These are phyloP conservation scores for Ophioderma brevispina DNA, from an alignment of 35 echinoderm and acorn worm genomes.

Conservation along the genomic window DNA sequence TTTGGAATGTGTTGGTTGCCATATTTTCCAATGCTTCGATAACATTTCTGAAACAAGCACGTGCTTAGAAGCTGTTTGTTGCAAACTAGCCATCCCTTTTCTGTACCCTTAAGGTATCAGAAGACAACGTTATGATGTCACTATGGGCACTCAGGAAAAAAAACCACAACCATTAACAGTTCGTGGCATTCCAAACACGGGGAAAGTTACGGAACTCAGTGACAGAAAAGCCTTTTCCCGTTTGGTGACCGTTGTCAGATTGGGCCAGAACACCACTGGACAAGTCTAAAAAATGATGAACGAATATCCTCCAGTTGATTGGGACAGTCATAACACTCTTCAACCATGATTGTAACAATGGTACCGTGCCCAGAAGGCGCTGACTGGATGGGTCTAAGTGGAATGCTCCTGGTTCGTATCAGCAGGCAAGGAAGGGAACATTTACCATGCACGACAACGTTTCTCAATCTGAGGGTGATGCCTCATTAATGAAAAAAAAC, in stretches of 20 bases:
- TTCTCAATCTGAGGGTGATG: neutral
- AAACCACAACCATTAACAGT: neutral
- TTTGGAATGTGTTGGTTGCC: neutral
- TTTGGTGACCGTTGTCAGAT: conserved; percentile 18
- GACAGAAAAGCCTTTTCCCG: conserved; percentile 11
- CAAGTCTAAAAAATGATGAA: conserved; percentile 26
- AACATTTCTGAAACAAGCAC: neutral
- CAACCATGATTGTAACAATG: conserved; percentile 31
- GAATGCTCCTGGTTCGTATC: conserved; percentile 17
- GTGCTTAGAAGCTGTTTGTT: neutral
- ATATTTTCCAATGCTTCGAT: neutral
- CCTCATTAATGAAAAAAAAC: neutral
- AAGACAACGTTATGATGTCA: neutral
- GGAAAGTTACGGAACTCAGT: neutral
- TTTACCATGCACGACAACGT: neutral
- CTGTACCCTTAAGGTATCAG: neutral
- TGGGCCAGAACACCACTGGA: neutral
- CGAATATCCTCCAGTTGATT: neutral
- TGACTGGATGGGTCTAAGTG: neutral
- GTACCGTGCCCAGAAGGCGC: neutral
- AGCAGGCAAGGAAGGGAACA: neutral
- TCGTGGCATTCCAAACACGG: neutral
- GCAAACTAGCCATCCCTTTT: neutral
- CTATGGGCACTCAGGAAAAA: neutral
- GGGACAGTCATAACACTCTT: conserved; percentile 39